Base-by-base conservation (phyloP, 1,140 invertebrate genomes). In the Caenorhabditis elegans region DNA sequence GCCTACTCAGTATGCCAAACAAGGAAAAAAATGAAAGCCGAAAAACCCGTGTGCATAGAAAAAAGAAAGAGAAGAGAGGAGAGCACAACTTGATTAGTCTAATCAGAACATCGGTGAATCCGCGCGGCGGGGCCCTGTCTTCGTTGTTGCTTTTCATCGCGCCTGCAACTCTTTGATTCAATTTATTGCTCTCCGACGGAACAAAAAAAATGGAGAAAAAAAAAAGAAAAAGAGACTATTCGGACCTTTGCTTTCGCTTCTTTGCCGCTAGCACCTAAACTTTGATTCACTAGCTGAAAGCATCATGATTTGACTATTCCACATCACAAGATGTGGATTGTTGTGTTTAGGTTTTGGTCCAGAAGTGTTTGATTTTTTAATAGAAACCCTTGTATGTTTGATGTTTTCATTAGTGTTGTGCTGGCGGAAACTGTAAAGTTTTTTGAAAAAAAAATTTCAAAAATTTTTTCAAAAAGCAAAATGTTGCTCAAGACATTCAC, bases 61-160 rank as follows among this genome's bases (percentile, higher is more conserved):
- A 28, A 39, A 34, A 43, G 39, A 43, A 43, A 43, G 5, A 43
- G 39, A 15, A 70, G 53, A 60, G n/a, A 28, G 15, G 28, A 60
- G 53, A 60, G 34, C 60, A 70, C 34, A 70, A 70, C 60, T 70
- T 39, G 60, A 70, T 70, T 70, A 70, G 31, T 70, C 34, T 70
- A 70, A 70, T 70, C 60, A 70, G 60, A 70, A 70, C 53, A 60
- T 60, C 60, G 60, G 60, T 70, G 60, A 70, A 70, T 70, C 34
- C 34, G n/a, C n/a, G n/a, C n/a, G n/a, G n/a, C n/a, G n/a, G 2
- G 60, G 60, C 5, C 53, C 15, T 60, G 26, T n/a, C 60, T 10
- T 43, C 19, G 11, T 31, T 60, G 55, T 60, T 60, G 55, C 55
- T 43, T 70, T 70, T 39, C 34, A 31, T 70, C 60, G 13, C 60